Conservation (phyloP, 2,888 invertebrate genomes). For the Laspeyria flexula region DNA sequence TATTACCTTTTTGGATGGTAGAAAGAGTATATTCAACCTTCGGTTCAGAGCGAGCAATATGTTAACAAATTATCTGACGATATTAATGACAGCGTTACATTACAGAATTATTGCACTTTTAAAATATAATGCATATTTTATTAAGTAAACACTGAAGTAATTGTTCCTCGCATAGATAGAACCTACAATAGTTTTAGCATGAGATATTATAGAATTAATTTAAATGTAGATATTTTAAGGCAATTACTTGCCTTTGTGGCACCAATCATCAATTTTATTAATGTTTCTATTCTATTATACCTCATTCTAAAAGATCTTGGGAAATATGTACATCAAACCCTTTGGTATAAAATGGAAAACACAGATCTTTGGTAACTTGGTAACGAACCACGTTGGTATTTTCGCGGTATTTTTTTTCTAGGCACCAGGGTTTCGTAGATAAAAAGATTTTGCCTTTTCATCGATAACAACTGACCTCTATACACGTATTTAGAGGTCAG, state of each 20-base stretch:
- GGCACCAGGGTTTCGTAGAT: neutral
- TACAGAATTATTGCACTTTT: conserved; percentile 18
- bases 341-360: conserved; percentile 16
- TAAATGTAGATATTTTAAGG: neutral
- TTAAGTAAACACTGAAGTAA: conserved; percentile 50
- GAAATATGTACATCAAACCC: conserved; percentile 45
- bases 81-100: conserved; percentile 16
- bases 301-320: conserved; percentile 22
- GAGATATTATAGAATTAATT: conserved; percentile 9
- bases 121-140: conserved; percentile 31
- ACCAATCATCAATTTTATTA: too few species aligned
- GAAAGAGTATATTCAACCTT: too few species aligned
- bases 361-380: conserved; percentile 43
- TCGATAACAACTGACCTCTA: neutral
- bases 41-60: too few species aligned
- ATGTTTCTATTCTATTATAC: too few species aligned
- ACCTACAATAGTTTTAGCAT: conserved; percentile 26
- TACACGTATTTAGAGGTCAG: too few species aligned
- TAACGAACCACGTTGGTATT: too few species aligned
- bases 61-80: too few species aligned
- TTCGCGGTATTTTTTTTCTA: too few species aligned
- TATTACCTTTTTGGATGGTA: too few species aligned
- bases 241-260: too few species aligned
- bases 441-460: neutral
- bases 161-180: conserved; percentile 19